These are phyloP conservation scores for Tiliqua scincoides DNA, from an alignment of 2,113 vertebrate genomes.

Conservation along the genomic window DNA sequence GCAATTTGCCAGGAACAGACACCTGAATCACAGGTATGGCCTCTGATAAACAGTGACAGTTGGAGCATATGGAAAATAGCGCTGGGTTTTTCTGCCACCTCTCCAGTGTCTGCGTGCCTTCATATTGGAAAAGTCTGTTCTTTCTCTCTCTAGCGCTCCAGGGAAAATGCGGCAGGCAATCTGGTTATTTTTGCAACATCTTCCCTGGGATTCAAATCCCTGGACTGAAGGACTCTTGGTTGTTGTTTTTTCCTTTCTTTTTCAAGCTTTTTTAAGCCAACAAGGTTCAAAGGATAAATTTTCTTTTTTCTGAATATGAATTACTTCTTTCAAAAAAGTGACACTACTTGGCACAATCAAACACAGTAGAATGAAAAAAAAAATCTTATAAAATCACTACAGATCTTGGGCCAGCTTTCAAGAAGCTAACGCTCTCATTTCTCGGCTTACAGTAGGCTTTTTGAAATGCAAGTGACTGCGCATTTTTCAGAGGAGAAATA, in stretches of 20 bases:
- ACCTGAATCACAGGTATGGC: no score
- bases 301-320: constrained; percentile 41
- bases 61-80: background rate
- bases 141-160: background rate
- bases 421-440: constrained; percentile 4
- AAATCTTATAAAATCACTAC: background rate
- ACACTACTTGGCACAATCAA: constrained; percentile 43
- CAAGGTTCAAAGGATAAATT: constrained; percentile 26
- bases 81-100: background rate
- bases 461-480: constrained; percentile 55
- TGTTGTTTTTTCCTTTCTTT: constrained; percentile 14
- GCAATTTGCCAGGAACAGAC: no score
- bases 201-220: constrained; percentile 27
- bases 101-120: background rate
- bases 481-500: constrained; percentile 10
- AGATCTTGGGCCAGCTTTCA: constrained; percentile 38
- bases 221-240: background rate
- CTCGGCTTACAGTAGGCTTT: constrained; percentile 1
- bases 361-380: background rate
- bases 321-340: constrained; percentile 44
- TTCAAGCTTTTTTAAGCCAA: constrained; percentile 32
- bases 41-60: no score
- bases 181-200: constrained; percentile 20
- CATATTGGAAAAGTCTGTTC: background rate
- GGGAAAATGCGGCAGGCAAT: background rate